phyloP scores from a whole-genome alignment of 2,888 invertebrate species.

The Sarcophaga carnaria region DNA sequence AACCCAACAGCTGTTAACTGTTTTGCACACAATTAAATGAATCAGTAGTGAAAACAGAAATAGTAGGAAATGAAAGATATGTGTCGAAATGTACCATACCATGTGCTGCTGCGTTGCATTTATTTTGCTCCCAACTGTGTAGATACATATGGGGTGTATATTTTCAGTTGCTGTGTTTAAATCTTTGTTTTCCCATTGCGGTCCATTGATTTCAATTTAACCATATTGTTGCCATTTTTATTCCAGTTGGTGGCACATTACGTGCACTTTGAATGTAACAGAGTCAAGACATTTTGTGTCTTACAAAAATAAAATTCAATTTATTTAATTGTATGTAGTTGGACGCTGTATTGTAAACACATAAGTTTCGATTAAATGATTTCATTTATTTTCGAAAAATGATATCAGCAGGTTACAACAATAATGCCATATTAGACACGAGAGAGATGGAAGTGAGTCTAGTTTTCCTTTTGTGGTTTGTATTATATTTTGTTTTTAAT shows the following conservation, averaged over 20 bases:
- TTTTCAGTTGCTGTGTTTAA: not conserved
- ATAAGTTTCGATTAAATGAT: slow-evolving; percentile 16
- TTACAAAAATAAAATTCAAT: slow-evolving; percentile 56
- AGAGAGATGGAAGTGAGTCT: too few relatives aligned
- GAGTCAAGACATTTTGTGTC: slow-evolving; percentile 49
- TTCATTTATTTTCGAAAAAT: slow-evolving; percentile 25
- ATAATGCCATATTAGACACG: not conserved
- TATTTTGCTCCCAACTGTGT: too few relatives aligned
- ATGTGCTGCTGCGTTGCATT: too few relatives aligned
- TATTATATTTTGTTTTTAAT: too few relatives aligned
- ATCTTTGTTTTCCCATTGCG: slow-evolving; percentile 8
- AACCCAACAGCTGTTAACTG: too few relatives aligned
- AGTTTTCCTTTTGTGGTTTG: too few relatives aligned
- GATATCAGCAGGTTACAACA: slow-evolving; percentile 2
- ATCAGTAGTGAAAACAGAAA: too few relatives aligned
- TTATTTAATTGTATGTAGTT: slow-evolving; percentile 43
- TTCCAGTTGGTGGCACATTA: slow-evolving; percentile 36
- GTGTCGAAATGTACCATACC: too few relatives aligned
- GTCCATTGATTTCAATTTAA: slow-evolving; percentile 57
- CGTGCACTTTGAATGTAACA: slow-evolving; percentile 41
- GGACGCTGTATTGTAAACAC: slow-evolving; percentile 4
- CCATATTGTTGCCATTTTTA: slow-evolving; percentile 52
- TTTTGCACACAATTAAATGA: too few relatives aligned
- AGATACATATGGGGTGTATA: too few relatives aligned
- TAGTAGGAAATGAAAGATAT: too few relatives aligned